Conservation (phyloP, 23 tunicate species). For the Phallusia fumigata region DNA sequence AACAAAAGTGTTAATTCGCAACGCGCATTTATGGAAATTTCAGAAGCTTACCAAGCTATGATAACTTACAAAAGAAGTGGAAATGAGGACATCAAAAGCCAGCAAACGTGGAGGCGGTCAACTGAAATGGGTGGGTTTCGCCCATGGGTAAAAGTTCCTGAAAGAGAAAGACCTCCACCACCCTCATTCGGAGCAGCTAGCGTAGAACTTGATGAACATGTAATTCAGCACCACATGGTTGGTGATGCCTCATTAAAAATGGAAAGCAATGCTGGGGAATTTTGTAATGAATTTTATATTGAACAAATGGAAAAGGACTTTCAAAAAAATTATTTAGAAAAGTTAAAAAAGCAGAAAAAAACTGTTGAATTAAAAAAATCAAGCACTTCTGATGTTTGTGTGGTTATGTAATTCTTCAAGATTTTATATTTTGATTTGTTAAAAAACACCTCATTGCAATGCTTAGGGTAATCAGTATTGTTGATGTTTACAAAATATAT, state of each 20-base stretch:
- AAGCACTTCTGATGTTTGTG: not conserved
- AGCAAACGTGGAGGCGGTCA: not conserved
- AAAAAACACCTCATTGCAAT: too few relatives aligned
- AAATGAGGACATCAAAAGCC: not conserved
- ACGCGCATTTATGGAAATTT: conserved; percentile 55
- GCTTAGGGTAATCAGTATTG: too few relatives aligned
- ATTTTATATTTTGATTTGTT: not conserved
- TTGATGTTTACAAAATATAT: too few relatives aligned
- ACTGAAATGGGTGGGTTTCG: conserved; percentile 8
- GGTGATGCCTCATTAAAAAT: not conserved
- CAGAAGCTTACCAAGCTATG: conserved; percentile 86
- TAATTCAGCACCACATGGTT: not conserved
- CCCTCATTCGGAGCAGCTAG: not conserved
- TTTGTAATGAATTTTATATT: conserved; percentile 40
- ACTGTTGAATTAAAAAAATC: not conserved
- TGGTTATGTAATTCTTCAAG: conserved; percentile 13
- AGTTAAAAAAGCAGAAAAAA: not conserved
- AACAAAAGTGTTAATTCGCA: conserved; percentile 49
- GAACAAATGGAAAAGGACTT: conserved; percentile 39
- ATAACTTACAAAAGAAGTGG: conserved; percentile 29
- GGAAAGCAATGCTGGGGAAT: conserved; percentile 18
- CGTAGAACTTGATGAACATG: not conserved
- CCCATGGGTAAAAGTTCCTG: conserved; percentile 33
- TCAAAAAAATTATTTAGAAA: not conserved
- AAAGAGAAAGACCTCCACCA: not conserved